Conservation (phyloP, 2,888 invertebrate genomes). For the Pristionchus entomophagus region DNA sequence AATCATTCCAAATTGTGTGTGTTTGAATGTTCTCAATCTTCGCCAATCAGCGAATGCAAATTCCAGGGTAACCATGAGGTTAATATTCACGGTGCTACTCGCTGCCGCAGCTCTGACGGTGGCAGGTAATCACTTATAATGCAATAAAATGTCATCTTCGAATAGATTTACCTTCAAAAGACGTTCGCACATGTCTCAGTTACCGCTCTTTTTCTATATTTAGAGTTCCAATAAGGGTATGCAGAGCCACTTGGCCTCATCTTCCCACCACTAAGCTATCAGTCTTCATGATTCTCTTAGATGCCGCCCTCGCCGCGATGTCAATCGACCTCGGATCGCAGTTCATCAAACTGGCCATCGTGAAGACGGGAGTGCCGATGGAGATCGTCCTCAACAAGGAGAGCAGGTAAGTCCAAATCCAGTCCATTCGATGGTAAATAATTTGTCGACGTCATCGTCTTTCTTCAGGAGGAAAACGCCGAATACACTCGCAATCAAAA, state of each 20-base stretch:
- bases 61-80: slow-evolving; percentile 28
- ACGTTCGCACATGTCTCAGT: no score
- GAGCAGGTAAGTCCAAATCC: slow-evolving; percentile 79
- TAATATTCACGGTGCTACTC: neutral
- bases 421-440: neutral
- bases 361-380: slow-evolving; percentile 96
- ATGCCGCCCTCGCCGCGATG: slow-evolving; percentile 86
- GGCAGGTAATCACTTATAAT: neutral
- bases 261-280: no score
- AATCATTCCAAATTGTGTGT: no score
- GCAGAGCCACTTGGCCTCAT: no score
- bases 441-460: no score
- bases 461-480: slow-evolving; percentile 89
- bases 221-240: no score
- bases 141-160: no score
- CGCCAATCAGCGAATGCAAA: no score
- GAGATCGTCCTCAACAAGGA: slow-evolving; percentile 97
- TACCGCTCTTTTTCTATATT: no score
- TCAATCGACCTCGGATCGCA: slow-evolving; percentile 97
- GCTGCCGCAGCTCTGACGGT: neutral
- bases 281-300: no score
- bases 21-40: no score
- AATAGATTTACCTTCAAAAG: no score
- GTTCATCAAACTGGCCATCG: slow-evolving; percentile 87
- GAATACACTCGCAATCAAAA: slow-evolving; percentile 87